A percentile compares a stretch with the other conserved stretches of the same genome.
Evolutionary conservation across 2,888 invertebrate species (phyloP).

Genomic region (Cataglyphis rosenhaueri): DNA sequence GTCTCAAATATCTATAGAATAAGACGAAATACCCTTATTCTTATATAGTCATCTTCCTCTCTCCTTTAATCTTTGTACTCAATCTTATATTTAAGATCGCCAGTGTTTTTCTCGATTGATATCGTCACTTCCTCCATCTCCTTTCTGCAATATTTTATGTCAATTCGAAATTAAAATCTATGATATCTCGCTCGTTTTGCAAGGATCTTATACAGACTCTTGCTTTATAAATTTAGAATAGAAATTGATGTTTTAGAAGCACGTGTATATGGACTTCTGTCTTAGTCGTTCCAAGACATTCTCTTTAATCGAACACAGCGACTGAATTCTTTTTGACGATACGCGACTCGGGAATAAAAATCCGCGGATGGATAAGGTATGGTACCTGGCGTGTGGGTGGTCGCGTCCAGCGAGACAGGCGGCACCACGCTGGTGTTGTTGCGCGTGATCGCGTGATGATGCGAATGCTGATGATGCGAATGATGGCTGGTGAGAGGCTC

Average conservation of each 20-base stretch:
- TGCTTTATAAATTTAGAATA: neutral
- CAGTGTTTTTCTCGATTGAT: neutral
- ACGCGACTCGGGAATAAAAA: neutral
- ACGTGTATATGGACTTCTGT: neutral
- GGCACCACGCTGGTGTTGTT: slow-evolving; percentile 79
- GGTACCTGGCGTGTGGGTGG: slow-evolving; percentile 83
- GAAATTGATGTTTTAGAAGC: neutral
- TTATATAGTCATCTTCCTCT: no score
- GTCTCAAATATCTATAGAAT: neutral
- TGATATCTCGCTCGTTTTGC: neutral
- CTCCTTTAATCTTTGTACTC: neutral
- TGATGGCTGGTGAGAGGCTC: slow-evolving; percentile 76
- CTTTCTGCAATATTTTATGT: neutral
- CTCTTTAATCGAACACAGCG: neutral
- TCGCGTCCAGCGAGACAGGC: slow-evolving; percentile 82
- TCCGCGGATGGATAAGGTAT: slow-evolving; percentile 61
- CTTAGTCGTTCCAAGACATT: neutral
- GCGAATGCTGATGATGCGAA: slow-evolving; percentile 75
- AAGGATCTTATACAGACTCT: neutral
- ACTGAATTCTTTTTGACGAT: neutral
- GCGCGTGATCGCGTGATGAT: slow-evolving; percentile 78
- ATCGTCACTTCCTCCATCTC: neutral
- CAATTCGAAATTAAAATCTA: neutral
- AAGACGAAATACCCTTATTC: neutral
- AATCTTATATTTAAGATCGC: neutral